Conservation (phyloP, 1,140 invertebrate species). For the Magallana gigas region DNA sequence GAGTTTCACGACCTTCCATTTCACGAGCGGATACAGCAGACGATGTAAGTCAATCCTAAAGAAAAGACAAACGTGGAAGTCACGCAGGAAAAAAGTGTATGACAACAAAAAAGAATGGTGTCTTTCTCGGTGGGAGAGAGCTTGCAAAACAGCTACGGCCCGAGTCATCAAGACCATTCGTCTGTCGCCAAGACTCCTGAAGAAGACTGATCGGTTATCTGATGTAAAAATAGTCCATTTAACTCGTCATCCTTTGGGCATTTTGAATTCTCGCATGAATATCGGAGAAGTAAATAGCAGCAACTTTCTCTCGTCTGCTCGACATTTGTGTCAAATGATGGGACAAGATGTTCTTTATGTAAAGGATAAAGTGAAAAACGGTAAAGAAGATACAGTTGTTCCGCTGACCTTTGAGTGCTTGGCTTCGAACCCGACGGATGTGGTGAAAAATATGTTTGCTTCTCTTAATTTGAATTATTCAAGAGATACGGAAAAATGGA, state of each 20-base stretch:
- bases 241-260: slow-evolving; percentile 47
- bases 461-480: slow-evolving; percentile 17
- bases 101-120: slow-evolving; percentile 34
- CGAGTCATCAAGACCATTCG: slow-evolving; percentile 50
- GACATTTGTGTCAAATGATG: slow-evolving; percentile 38
- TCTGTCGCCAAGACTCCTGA: slow-evolving; percentile 16
- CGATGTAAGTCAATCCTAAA: slow-evolving; percentile 11
- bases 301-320: neutral
- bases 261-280: slow-evolving; percentile 42
- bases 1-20: slow-evolving; percentile 24
- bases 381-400: neutral
- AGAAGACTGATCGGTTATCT: neutral
- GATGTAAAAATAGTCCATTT: slow-evolving; percentile 52
- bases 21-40: slow-evolving; percentile 29
- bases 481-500: slow-evolving; percentile 39
- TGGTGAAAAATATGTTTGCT: slow-evolving; percentile 17
- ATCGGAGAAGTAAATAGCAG: slow-evolving; percentile 16
- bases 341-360: neutral
- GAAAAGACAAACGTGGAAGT: neutral
- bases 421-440: neutral
- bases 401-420: slow-evolving; percentile 40
- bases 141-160: slow-evolving; percentile 26
- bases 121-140: slow-evolving; percentile 14
- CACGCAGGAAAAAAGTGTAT: slow-evolving; percentile 27
- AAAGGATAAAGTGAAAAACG: neutral